A percentile compares a stretch with the other conserved stretches of the same genome.
These are phyloP conservation scores for Branchipolynoe longqiensis DNA, from an alignment of 2,888 invertebrate genomes.

Conservation along the genomic window DNA sequence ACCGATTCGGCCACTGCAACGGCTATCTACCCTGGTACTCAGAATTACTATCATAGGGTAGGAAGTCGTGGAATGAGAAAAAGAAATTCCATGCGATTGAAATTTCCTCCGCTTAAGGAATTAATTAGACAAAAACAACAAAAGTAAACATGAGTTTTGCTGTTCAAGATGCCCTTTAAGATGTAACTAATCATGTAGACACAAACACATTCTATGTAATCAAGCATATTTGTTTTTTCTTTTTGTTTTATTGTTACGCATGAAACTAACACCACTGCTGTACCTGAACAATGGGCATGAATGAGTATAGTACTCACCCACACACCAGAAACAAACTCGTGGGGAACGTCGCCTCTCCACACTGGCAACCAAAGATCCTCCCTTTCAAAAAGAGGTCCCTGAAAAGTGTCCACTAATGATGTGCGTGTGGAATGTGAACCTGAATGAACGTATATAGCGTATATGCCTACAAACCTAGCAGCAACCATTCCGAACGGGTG, in stretches of 20 bases:
- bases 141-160: too few relatives aligned
- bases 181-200: too few relatives aligned
- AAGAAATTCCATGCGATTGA: too few relatives aligned
- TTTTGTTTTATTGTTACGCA: constrained; percentile 46
- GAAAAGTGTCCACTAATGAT: constrained; percentile 6
- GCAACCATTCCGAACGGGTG: background rate
- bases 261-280: constrained; percentile 30
- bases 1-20: too few relatives aligned
- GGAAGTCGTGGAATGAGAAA: too few relatives aligned
- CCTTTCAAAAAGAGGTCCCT: background rate
- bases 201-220: background rate
- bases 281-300: constrained; percentile 43
- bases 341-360: background rate
- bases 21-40: too few relatives aligned
- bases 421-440: constrained; percentile 48
- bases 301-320: constrained; percentile 36
- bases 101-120: too few relatives aligned
- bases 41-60: too few relatives aligned
- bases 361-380: constrained; percentile 38
- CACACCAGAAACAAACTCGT: constrained; percentile 9
- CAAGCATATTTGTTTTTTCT: constrained; percentile 46
- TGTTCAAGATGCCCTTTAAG: too few relatives aligned
- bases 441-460: too few relatives aligned
- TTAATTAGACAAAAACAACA: too few relatives aligned
- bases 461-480: constrained; percentile 28